Base-by-base conservation (phyloP, 1,140 invertebrate species). In the Sitophilus oryzae region DNA sequence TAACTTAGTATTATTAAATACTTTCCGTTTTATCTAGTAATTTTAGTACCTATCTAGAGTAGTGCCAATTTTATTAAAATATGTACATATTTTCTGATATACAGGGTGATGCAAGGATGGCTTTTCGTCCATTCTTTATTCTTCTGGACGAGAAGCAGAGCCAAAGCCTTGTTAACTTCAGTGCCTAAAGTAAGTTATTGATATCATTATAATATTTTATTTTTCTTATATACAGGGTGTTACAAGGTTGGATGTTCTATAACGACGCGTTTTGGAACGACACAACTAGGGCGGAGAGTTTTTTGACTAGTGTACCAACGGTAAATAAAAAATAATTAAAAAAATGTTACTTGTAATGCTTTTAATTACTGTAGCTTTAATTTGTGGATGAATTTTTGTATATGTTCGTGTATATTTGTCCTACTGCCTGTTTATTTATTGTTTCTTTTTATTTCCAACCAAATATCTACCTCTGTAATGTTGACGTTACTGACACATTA, bases 161-260 rank as follows among this genome's bases (percentile, higher is more conserved):
- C 85, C 1, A 71, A 85, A 68, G 79, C 87, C 8, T 83, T 91
- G 34, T 62, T 96, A 3, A 91, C 86, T 3, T 82, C 88, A 10
- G 84, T 93, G 3, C 89, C 91, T 8, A 71, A 72, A 52, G 89
- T 89, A 67, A 79, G 79, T 75, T 14, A 16, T 21, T 2, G 43
- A 16, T 19, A n/a, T 49, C 14, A 2, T 36, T 44, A 50, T 42
- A n/a, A n/a, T 43, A 40, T 22, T 56, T 34, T 25, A 18, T 38
- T 45, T 21, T 10, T 44, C 51, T 55, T 65, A 14, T 60, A 62
- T 67, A 36, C 65, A 87, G 85, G 86, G 60, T 95, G 22, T 77
- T 93, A 68, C 92, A 95, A 74, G 90, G 86, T 16, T 96, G 92
- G 92, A 75, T 93, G 72, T 94, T 95, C 66, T 76, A 84, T 1